These are phyloP conservation scores for Tamandua tetradactyla DNA, from an alignment of 2,797 vertebrate genomes.

Conservation along the genomic window DNA sequence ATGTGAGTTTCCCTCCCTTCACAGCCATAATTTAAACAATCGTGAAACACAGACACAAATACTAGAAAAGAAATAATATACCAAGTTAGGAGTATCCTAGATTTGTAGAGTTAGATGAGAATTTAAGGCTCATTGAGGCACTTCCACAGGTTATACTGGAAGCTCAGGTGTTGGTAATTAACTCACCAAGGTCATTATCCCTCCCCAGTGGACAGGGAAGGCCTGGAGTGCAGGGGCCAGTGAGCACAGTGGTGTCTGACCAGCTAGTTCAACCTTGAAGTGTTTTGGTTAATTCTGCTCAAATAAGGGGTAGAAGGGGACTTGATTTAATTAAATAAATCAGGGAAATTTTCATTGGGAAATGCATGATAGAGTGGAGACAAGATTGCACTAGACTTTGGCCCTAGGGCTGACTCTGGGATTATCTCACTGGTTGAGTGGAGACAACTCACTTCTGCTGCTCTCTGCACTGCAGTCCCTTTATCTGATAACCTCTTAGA, in stretches of 20 bases:
- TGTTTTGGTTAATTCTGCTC: background rate
- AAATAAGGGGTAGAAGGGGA: no score
- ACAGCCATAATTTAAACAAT: background rate
- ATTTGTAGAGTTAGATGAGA: background rate
- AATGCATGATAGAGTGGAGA: rapidly evolving
- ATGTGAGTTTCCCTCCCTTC: background rate
- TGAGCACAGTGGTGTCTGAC: background rate
- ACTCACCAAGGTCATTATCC: no score
- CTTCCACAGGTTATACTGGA: rapidly evolving
- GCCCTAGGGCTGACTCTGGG: background rate
- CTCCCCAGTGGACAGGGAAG: no score
- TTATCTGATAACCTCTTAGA: no score
- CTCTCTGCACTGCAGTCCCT: background rate
- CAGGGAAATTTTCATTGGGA: background rate
- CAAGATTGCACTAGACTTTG: background rate
- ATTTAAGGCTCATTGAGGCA: background rate
- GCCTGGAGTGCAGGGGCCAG: rapidly evolving
- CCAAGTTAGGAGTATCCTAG: background rate
- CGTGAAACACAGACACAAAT: background rate
- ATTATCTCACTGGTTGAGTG: background rate
- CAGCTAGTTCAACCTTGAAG: background rate
- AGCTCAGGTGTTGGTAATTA: rapidly evolving
- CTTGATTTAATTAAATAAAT: background rate
- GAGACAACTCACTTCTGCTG: background rate
- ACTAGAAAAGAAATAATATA: background rate